Evolutionary conservation across 2,888 invertebrate genomes (phyloP).

Genomic region (Thereva nobilitata): DNA sequence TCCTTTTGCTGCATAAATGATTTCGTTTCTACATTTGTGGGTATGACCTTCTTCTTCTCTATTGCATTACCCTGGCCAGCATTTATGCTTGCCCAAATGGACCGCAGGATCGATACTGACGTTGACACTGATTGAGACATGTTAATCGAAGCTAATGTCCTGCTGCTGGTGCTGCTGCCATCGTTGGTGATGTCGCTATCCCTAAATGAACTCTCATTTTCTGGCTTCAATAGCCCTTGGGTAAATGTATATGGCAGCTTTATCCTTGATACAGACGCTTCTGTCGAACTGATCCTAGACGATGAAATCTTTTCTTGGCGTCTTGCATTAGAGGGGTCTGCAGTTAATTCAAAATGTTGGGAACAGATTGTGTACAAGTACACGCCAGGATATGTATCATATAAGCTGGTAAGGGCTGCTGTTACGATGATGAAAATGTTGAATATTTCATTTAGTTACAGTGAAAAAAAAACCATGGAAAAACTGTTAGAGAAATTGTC

Average conservation of each 20-base stretch:
- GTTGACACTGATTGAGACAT: conserved; percentile 36
- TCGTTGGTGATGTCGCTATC: neutral
- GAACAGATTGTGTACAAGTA: conserved; percentile 50
- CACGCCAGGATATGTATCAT: conserved; percentile 47
- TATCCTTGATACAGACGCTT: neutral
- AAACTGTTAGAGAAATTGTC: no score
- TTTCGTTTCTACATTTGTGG: conserved; percentile 5
- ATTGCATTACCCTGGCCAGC: neutral
- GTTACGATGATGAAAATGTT: conserved; percentile 16
- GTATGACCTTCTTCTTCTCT: neutral
- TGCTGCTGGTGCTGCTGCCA: neutral
- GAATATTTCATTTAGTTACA: neutral
- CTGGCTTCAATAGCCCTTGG: neutral
- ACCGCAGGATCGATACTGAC: conserved; percentile 29
- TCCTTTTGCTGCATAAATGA: conserved; percentile 30
- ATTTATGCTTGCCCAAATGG: conserved; percentile 9
- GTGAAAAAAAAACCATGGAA: no score
- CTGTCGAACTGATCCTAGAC: neutral
- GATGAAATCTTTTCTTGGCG: conserved; percentile 2
- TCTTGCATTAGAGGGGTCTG: conserved; percentile 23
- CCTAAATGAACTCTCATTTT: neutral
- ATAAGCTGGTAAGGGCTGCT: conserved; percentile 39
- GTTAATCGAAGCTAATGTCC: conserved; percentile 15
- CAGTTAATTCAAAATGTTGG: conserved; percentile 43
- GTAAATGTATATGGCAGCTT: neutral